Conservation (phyloP, 2,113 vertebrate species). For the Pteropus alecto region DNA sequence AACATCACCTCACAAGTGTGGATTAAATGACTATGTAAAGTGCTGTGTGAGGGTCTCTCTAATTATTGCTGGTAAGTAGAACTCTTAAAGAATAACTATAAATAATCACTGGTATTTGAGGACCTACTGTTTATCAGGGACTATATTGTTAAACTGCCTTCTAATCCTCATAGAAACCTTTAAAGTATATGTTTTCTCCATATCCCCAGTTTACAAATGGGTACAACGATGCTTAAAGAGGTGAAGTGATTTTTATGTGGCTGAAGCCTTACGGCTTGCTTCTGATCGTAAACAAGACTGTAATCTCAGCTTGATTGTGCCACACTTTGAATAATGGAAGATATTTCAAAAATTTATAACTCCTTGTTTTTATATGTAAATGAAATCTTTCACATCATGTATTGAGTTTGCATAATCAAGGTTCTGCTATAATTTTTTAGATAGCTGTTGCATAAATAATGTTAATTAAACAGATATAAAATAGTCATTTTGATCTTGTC, state of each 20-base stretch:
- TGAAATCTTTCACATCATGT: constrained; percentile 25
- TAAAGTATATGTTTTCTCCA: neutral
- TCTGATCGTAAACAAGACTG: constrained; percentile 27
- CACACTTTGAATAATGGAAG: constrained; percentile 24
- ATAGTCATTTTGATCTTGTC: constrained; percentile 18
- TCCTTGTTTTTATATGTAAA: constrained; percentile 56
- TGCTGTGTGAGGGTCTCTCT: neutral
- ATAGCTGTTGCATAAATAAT: constrained; percentile 12
- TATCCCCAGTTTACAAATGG: neutral
- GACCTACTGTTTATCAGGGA: neutral
- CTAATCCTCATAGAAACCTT: neutral
- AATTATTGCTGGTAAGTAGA: neutral
- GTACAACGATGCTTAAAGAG: neutral
- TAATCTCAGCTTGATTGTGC: neutral
- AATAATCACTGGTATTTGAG: neutral
- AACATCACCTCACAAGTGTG: neutral
- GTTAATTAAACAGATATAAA: constrained; percentile 15
- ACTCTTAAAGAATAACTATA: neutral
- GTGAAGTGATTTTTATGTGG: neutral
- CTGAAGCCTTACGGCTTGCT: neutral
- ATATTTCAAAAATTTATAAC: constrained; percentile 33
- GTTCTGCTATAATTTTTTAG: constrained; percentile 10
- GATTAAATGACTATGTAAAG: neutral
- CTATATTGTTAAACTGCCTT: neutral
- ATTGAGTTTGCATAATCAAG: constrained; percentile 50